Evolutionary conservation across 2,797 vertebrate genomes (phyloP).

Genomic region (Centropyge bicolor): DNA sequence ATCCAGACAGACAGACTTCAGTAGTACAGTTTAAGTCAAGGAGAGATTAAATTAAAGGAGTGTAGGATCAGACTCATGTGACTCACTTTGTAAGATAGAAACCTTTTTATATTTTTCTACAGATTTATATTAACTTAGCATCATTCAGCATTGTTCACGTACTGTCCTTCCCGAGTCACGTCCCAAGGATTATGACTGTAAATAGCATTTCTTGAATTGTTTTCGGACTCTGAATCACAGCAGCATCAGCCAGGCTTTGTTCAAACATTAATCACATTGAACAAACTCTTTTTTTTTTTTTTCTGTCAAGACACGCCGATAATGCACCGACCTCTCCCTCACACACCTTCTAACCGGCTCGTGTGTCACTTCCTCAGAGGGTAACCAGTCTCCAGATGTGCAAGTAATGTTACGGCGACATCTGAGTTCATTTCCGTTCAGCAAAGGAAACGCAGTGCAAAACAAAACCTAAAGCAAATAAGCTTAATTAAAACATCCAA

Average conservation of each 20-base stretch:
- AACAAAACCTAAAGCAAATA: conserved; percentile 81
- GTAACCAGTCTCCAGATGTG: conserved; percentile 62
- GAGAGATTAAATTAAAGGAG: background rate
- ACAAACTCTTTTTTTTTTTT: conserved; percentile 8
- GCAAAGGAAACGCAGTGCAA: conserved; percentile 78
- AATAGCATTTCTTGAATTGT: background rate
- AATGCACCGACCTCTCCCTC: background rate
- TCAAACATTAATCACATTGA: conserved; percentile 30
- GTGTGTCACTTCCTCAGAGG: conserved; percentile 57
- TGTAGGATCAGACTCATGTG: background rate
- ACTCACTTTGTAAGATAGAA: background rate
- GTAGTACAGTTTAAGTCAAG: conserved; percentile 6
- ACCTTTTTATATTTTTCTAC: background rate
- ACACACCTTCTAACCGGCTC: conserved; percentile 37
- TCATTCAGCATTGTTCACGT: background rate
- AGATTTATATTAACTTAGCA: background rate
- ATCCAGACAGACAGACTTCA: conserved; percentile 11
- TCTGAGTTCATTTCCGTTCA: conserved; percentile 74
- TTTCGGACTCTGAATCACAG: conserved; percentile 3
- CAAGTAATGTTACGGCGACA: conserved; percentile 65
- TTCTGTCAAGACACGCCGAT: background rate
- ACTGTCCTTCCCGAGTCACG: background rate
- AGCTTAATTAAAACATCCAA: conserved; percentile 84
- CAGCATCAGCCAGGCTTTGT: background rate
- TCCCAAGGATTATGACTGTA: background rate